These are phyloP conservation scores for Anoncus sp. DNA, from an alignment of 2,888 invertebrate species.

Conservation along the genomic window DNA sequence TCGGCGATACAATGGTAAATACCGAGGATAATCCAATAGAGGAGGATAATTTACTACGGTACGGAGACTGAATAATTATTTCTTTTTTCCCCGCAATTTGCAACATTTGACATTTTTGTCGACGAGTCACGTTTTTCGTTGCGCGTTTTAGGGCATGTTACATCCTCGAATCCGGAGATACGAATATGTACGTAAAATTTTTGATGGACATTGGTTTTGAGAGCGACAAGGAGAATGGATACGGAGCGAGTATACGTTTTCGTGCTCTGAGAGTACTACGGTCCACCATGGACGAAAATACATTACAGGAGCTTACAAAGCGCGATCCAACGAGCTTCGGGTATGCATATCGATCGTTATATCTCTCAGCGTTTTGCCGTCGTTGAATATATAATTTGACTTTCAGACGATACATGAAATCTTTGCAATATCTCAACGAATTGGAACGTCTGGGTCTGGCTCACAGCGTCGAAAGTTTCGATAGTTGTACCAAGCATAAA, in stretches of 20 bases:
- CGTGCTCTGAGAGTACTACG: slow-evolving; percentile 80
- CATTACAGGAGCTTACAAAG: slow-evolving; percentile 77
- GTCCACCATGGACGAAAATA: slow-evolving; percentile 72
- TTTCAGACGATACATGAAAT: slow-evolving; percentile 77
- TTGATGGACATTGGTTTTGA: slow-evolving; percentile 78
- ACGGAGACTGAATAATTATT: no score
- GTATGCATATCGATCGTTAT: no score
- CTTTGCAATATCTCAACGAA: slow-evolving; percentile 78
- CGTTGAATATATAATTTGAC: no score
- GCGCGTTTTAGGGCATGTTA: slow-evolving; percentile 77
- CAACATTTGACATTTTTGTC: no score
- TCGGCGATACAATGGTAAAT: slow-evolving; percentile 49
- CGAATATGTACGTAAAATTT: slow-evolving; percentile 74
- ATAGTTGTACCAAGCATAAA: slow-evolving; percentile 72
- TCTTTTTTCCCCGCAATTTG: no score
- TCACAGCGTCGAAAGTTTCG: slow-evolving; percentile 77
- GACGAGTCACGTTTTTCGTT: background rate
- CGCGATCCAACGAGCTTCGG: slow-evolving; percentile 72
- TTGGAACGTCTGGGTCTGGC: slow-evolving; percentile 79
- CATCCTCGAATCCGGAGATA: slow-evolving; percentile 77
- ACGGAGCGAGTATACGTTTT: slow-evolving; percentile 75
- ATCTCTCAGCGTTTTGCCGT: no score
- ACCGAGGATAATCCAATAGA: slow-evolving; percentile 58
- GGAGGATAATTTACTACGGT: slow-evolving; percentile 76
- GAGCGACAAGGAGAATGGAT: slow-evolving; percentile 66